Evolutionary conservation across 2,888 invertebrate genomes (phyloP).

Genomic region (Brachylomia viminalis): DNA sequence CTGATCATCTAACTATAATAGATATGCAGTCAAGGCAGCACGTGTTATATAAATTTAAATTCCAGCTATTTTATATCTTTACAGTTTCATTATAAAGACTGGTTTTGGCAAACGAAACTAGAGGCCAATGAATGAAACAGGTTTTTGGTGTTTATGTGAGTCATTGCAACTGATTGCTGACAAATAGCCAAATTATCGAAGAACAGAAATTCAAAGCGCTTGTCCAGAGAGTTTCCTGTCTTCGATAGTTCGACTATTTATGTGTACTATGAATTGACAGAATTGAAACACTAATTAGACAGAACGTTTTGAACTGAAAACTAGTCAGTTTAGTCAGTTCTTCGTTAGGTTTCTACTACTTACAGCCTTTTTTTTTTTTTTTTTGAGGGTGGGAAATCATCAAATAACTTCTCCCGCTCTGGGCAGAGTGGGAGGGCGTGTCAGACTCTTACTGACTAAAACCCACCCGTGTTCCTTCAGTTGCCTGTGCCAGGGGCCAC

Average conservation of each 20-base stretch:
- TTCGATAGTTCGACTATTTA: not conserved
- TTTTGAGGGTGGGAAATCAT: too few species aligned
- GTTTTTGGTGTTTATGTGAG: slow-evolving; percentile 38
- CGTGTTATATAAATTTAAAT: slow-evolving; percentile 12
- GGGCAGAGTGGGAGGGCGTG: too few species aligned
- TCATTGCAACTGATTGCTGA: slow-evolving; percentile 31
- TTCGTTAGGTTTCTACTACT: not conserved
- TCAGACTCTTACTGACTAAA: too few species aligned
- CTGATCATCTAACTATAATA: slow-evolving; percentile 6
- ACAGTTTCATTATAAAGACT: slow-evolving; percentile 5
- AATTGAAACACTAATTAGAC: not conserved
- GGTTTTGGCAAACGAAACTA: slow-evolving; percentile 16
- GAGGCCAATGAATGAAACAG: slow-evolving; percentile 25
- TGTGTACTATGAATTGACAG: not conserved
- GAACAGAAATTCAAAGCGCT: not conserved
- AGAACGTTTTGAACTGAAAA: not conserved
- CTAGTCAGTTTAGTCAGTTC: not conserved
- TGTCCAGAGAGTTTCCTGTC: not conserved
- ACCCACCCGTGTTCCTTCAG: too few species aligned
- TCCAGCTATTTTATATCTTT: not conserved
- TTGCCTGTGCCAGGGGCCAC: too few species aligned
- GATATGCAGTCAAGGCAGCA: not conserved
- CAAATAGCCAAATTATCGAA: too few species aligned
- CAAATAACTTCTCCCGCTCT: too few species aligned
- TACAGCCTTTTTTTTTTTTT: too few species aligned